Evolutionary conservation across 2,113 vertebrate genomes (phyloP).

Genomic region (Eretmochelys imbricata): DNA sequence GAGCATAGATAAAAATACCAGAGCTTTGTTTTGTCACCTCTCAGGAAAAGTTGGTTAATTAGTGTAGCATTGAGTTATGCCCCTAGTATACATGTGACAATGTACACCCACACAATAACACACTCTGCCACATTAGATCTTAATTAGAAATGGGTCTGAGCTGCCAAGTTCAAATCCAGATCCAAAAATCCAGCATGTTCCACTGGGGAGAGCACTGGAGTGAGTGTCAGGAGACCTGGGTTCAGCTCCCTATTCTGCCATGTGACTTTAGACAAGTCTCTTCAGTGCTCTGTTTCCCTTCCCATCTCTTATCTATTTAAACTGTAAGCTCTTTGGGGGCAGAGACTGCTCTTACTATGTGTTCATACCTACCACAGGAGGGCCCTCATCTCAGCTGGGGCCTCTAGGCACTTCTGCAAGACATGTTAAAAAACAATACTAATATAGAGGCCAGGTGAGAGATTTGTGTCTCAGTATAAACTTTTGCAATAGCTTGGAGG

Average conservation of each 20-base stretch:
- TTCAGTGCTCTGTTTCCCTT: neutral
- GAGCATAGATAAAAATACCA: conserved; percentile 45
- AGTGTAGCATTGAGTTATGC: conserved; percentile 20
- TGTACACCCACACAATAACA: conserved; percentile 41
- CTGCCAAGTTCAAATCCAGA: neutral
- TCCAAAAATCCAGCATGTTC: neutral
- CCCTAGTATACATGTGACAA: conserved; percentile 52
- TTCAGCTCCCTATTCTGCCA: neutral
- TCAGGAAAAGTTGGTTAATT: conserved; percentile 65
- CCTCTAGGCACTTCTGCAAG: neutral
- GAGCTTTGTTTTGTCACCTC: conserved; percentile 49
- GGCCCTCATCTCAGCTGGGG: neutral
- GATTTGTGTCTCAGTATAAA: neutral
- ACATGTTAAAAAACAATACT: neutral
- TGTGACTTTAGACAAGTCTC: neutral
- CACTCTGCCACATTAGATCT: conserved; percentile 45
- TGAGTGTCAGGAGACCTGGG: neutral
- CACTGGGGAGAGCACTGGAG: neutral
- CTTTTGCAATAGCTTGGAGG: neutral
- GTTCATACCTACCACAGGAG: fast-evolving
- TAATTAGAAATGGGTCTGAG: conserved; percentile 60
- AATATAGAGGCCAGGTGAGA: neutral
- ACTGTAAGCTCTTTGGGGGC: neutral
- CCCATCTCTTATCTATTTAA: neutral
- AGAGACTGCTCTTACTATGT: neutral